These are phyloP conservation scores for Eupithecia subumbrata DNA, from an alignment of 2,888 invertebrate genomes.

Conservation along the genomic window DNA sequence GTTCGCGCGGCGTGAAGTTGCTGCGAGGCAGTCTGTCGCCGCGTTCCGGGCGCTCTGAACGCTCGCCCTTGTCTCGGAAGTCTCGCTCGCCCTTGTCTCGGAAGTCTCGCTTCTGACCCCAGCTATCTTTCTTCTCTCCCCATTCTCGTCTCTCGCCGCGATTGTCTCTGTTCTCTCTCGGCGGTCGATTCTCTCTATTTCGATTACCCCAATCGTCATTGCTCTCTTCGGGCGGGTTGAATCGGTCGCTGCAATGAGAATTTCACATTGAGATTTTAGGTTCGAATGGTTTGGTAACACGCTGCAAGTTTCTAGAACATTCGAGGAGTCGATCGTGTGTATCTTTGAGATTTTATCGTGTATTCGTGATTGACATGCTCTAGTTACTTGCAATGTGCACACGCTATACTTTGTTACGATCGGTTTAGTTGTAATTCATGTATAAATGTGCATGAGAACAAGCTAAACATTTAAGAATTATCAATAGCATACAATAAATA, in stretches of 20 bases:
- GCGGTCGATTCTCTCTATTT: slow-evolving; percentile 39
- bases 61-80: slow-evolving; percentile 50
- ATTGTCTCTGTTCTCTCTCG: slow-evolving; percentile 43
- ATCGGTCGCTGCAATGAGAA: slow-evolving; percentile 52
- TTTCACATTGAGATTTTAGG: neutral
- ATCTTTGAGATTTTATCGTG: slow-evolving; percentile 21
- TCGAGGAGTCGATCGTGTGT: slow-evolving; percentile 17
- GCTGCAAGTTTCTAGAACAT: slow-evolving; percentile 23
- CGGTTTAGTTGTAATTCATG: slow-evolving; percentile 16
- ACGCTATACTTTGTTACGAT: slow-evolving; percentile 23
- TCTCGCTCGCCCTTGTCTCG: slow-evolving; percentile 50
- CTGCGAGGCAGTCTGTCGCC: slow-evolving; percentile 57
- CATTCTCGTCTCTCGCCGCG: slow-evolving; percentile 53
- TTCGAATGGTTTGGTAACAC: slow-evolving; percentile 5
- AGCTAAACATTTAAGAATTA: slow-evolving; percentile 16
- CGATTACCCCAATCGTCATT: slow-evolving; percentile 59
- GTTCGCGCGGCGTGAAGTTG: slow-evolving; percentile 71
- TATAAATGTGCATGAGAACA: slow-evolving; percentile 22
- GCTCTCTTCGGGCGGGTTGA: slow-evolving; percentile 59
- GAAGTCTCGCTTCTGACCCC: slow-evolving; percentile 48
- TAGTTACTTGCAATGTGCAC: slow-evolving; percentile 29
- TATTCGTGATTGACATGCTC: slow-evolving; percentile 30
- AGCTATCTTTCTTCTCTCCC: slow-evolving; percentile 51
- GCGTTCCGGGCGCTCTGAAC: slow-evolving; percentile 43
- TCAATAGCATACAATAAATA: neutral